phyloP scores from a whole-genome alignment of 2,888 invertebrate genomes.

The Drosophila lacicola region DNA sequence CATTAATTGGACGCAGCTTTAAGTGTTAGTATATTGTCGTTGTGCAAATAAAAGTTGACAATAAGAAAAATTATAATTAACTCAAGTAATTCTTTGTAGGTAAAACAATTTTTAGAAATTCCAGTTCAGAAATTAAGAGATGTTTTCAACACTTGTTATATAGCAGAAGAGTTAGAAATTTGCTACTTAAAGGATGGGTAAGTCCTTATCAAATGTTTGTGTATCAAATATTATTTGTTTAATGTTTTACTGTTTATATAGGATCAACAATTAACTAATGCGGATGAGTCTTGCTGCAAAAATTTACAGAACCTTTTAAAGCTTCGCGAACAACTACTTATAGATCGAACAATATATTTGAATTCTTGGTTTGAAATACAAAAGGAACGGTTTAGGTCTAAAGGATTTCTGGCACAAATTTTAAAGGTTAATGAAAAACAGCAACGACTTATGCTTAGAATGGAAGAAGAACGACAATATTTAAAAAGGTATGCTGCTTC shows the following conservation, averaged over 20 bases:
- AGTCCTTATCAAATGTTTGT: too few relatives aligned
- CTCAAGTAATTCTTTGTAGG: too few relatives aligned
- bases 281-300: not conserved
- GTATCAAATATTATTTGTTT: not conserved
- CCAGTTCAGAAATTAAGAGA: too few relatives aligned
- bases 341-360: slow-evolving; percentile 1
- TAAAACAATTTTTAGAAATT: too few relatives aligned
- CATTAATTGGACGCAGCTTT: too few relatives aligned
- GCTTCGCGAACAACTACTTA: slow-evolving; percentile 3
- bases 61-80: too few relatives aligned
- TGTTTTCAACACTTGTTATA: too few relatives aligned
- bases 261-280: not conserved
- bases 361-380: not conserved
- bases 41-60: too few relatives aligned
- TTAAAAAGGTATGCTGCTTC: not conserved
- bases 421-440: not conserved
- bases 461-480: slow-evolving; percentile 3
- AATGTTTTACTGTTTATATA: not conserved
- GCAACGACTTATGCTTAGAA: not conserved
- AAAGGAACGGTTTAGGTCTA: slow-evolving; percentile 1
- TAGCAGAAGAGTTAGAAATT: too few relatives aligned
- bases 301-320: not conserved
- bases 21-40: too few relatives aligned
- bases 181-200: not conserved
- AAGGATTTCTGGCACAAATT: not conserved